Percentiles rank a stretch among this genome's conserved stretches.
Conservation (phyloP, 2,797 vertebrate species). For the Anisognathus igniventris region DNA sequence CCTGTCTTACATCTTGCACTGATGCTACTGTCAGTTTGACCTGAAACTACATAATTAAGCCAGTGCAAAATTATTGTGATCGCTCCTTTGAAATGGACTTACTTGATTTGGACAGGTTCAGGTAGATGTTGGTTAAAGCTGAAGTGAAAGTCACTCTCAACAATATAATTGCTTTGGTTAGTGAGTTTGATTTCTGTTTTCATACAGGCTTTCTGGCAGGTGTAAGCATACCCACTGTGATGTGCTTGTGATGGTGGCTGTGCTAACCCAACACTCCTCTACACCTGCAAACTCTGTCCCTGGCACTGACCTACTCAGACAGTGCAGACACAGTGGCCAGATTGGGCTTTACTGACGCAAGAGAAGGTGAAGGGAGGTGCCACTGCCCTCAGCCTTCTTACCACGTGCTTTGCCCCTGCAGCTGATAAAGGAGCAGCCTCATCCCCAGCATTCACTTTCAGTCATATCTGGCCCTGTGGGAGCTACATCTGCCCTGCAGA, state of each 20-base stretch:
- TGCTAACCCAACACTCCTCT: background rate
- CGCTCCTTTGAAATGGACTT: background rate
- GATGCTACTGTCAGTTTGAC: background rate
- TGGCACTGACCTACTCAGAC: background rate
- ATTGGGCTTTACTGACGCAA: rapidly evolving
- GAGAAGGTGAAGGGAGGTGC: background rate
- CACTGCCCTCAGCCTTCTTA: background rate
- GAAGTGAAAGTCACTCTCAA: background rate
- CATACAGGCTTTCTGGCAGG: background rate
- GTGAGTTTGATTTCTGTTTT: background rate
- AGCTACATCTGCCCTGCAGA: background rate
- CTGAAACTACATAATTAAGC: background rate
- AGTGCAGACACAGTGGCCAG: background rate
- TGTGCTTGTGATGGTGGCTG: background rate
- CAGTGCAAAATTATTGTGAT: background rate
- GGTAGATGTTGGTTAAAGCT: background rate
- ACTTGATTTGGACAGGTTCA: background rate
- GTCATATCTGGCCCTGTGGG: background rate
- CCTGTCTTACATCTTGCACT: background rate
- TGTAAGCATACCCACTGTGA: rapidly evolving
- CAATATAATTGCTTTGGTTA: background rate
- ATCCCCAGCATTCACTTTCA: background rate
- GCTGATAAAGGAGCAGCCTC: background rate
- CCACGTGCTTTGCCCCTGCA: rapidly evolving
- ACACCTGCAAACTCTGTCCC: background rate